phyloP scores from a whole-genome alignment of 2,113 vertebrate genomes.

The Brienomyrus longianalis region DNA sequence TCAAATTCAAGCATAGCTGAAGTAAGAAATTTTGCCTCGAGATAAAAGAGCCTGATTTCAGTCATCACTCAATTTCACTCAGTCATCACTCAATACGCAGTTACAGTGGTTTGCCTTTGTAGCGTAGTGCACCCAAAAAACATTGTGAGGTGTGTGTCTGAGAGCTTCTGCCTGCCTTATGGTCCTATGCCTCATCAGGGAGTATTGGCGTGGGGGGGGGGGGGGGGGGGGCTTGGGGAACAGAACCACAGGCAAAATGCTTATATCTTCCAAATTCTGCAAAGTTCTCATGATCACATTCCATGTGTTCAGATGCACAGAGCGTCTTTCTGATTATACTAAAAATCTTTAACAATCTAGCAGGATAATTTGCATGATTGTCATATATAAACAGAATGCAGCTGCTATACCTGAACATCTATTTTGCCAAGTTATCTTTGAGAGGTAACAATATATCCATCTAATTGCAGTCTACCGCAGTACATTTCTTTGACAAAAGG shows the following conservation, averaged over 20 bases:
- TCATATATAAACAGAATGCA: not conserved
- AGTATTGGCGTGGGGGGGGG: not conserved
- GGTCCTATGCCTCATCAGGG: not conserved
- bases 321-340: not conserved
- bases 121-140: not conserved
- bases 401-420: not conserved
- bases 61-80: not conserved
- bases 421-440: not conserved
- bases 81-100: not conserved
- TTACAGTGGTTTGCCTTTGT: not conserved
- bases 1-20: not conserved
- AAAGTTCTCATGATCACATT: not conserved
- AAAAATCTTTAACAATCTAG: not conserved
- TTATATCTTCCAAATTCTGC: not conserved
- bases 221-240: not conserved
- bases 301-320: not conserved
- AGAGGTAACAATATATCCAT: not conserved
- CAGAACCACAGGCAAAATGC: not conserved
- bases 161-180: not conserved
- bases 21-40: not conserved
- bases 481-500: not conserved
- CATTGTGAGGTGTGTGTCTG: not conserved
- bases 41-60: not conserved
- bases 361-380: not conserved
- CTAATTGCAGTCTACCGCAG: not conserved